Evolutionary conservation across 1,140 invertebrate species (phyloP), one percentile per base, ranked within the genome.

Genomic region (Anagrus nilaparvatae): DNA sequence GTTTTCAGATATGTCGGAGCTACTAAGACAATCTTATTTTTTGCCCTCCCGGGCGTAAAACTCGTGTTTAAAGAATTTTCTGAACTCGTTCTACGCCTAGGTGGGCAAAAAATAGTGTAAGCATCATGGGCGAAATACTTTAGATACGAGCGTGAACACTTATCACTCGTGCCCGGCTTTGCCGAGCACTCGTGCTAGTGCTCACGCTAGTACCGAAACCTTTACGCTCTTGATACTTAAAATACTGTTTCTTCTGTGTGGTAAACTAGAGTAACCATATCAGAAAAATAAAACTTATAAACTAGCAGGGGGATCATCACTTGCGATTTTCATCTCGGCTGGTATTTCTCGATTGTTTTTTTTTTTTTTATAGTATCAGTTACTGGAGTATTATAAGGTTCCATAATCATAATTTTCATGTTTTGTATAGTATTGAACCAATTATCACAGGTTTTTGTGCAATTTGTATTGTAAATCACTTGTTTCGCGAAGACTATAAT

Each of bases 371-470:
- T 35, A 12, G 57, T 60, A 32, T 51, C 56, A 8, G 54, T 49
- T 14, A 51, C 29, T 32, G 56, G 58, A 5, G 60, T 28, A 19
- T 50, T 47, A 29, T 53, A 47, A 14, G 37, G 25, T 24, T 28
- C 32, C 33, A 48, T 34, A 12, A 47, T 24, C 27, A 58, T 41
- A n/a, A 33, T 45, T 34, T 53, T 40, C 8, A 52, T 43, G 8
- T 58, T 43, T 57, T 52, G 41, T 10, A 56, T 43, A 12, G 50
- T 52, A 18, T 53, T 50, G 42, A 60, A 63, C 53, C 55, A 63
- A 50, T 61, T 60, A 34, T 59, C 61, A 44, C 49, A 50, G n/a
- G 59, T 63, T 13, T 63, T 32, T 43, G 53, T 56, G 16, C 51
- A 44, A 30, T 56, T 58, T 16, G 51, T 53, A 3, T 53, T 52